Conservation (phyloP, 1,140 invertebrate species). For the Gonatopus flavifemur region DNA sequence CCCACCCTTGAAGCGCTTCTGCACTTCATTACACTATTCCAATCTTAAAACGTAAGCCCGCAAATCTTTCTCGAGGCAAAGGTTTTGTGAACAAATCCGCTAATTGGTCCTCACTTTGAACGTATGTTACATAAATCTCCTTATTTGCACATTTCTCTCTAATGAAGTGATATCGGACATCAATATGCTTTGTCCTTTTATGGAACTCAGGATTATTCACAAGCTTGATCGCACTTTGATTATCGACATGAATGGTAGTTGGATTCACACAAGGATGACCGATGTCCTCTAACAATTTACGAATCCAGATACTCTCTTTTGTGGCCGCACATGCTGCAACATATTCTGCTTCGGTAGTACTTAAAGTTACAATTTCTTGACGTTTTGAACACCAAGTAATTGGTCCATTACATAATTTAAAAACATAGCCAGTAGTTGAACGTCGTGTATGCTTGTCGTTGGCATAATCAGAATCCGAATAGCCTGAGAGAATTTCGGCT, state of each 20-base stretch:
- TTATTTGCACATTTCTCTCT: constrained; percentile 27
- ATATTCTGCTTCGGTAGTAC: constrained; percentile 51
- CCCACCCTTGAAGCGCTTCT: too few species aligned
- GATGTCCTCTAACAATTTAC: constrained; percentile 24
- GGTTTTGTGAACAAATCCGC: constrained; percentile 36
- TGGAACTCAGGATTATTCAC: constrained; percentile 42
- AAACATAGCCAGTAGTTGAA: constrained; percentile 39
- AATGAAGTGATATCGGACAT: constrained; percentile 43
- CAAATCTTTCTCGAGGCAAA: constrained; percentile 17
- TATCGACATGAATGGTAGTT: constrained; percentile 33
- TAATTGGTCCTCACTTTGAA: constrained; percentile 27
- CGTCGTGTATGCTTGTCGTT: constrained; percentile 27
- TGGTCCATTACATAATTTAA: constrained; percentile 26
- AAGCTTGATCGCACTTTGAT: constrained; percentile 46
- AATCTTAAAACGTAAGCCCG: too few species aligned
- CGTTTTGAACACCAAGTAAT: constrained; percentile 43
- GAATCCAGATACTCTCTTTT: constrained; percentile 45
- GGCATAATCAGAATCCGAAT: constrained; percentile 39
- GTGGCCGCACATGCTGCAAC: constrained; percentile 37
- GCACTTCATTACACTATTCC: too few species aligned
- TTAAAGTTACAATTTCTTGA: constrained; percentile 49
- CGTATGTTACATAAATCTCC: constrained; percentile 21
- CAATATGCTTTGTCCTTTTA: constrained; percentile 40
- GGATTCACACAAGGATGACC: background rate
- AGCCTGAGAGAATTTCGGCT: constrained; percentile 23